Evolutionary conservation across 2,797 vertebrate genomes (phyloP).

Genomic region (Pseudochirops corinnae): DNA sequence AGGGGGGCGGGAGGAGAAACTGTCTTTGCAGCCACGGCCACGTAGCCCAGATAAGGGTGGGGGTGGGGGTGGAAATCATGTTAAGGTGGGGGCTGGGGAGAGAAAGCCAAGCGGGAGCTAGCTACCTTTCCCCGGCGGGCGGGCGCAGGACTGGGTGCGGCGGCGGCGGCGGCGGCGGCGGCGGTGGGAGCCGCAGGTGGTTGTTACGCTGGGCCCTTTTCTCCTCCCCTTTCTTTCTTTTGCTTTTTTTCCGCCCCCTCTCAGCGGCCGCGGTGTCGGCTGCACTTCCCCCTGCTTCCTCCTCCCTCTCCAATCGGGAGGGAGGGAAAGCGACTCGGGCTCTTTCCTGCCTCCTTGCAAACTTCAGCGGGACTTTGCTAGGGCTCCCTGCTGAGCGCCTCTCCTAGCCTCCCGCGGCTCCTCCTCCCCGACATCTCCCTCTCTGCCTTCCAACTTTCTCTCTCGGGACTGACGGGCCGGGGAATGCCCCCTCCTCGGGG

Average conservation of each 20-base stretch:
- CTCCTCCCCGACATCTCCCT: constrained; percentile 50
- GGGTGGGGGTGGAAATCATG: neutral
- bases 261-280: constrained; percentile 66
- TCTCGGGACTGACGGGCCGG: constrained; percentile 48
- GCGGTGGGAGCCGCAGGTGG: constrained; percentile 84
- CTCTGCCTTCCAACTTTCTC: constrained; percentile 19
- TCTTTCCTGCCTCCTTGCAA: constrained; percentile 74
- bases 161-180: constrained; percentile 26
- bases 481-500: constrained; percentile 17
- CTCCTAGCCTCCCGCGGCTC: constrained; percentile 27
- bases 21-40: neutral
- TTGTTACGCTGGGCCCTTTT: constrained; percentile 74
- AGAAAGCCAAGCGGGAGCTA: neutral
- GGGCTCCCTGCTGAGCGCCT: constrained; percentile 15
- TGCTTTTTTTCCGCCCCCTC: constrained; percentile 64
- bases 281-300: constrained; percentile 78
- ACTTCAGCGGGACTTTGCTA: constrained; percentile 70
- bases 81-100: neutral
- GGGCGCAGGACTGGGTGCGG: constrained; percentile 58
- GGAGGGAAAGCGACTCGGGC: constrained; percentile 76
- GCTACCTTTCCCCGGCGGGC: neutral
- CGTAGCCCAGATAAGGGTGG: neutral
- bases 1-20: neutral
- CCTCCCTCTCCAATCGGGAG: constrained; percentile 71
- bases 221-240: constrained; percentile 73